Base-by-base conservation (phyloP, 1,140 invertebrate genomes). In the Achroia grisella region DNA sequence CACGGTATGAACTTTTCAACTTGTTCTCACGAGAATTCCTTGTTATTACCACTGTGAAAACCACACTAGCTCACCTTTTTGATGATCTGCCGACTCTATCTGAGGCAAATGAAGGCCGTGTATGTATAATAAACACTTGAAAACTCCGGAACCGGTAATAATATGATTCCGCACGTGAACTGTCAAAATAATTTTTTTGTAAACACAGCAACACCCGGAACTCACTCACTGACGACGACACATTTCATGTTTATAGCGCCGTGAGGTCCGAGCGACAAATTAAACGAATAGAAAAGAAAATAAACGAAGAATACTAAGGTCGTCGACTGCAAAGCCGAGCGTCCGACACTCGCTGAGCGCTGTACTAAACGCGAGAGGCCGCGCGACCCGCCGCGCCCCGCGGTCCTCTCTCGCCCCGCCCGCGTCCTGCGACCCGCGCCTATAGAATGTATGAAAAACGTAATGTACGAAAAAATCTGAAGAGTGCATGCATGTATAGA, bases 211-310 rank as follows among this genome's bases (percentile, higher is more conserved):
- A 72, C 65, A 67, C 66, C 39, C 39, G 45, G 23, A 62, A 74
- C 62, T 73, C 71, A 73, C 67, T 73, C 54, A 48, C 52, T 48
- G 45, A 54, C 49, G 45, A 54, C 49, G 49, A 56, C 43, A 63
- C 65, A 67, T 82, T 52, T 62, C 61, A 61, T 72, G 56, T 66
- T 60, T 62, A 52, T 55, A 52, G 48, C 57, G 63, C 46, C 47
- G 52, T 52, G 57, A 60, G 61, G 60, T 58, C 56, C 58, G 58
- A 71, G 60, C 66, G 68, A 70, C 58, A 80, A 84, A 81, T 75
- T 71, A 81, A 84, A 84, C 71, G 77, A 84, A 82, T 82, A 80
- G 76, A 84, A 84, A 84, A 84, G 78, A 82, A 84, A 84, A 84
- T 78, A 82, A 84, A 81, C 72, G 76, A 81, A 82, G 72, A 84